Conservation (phyloP, 1,140 invertebrate genomes). For the Drosophila micromelanica region DNA sequence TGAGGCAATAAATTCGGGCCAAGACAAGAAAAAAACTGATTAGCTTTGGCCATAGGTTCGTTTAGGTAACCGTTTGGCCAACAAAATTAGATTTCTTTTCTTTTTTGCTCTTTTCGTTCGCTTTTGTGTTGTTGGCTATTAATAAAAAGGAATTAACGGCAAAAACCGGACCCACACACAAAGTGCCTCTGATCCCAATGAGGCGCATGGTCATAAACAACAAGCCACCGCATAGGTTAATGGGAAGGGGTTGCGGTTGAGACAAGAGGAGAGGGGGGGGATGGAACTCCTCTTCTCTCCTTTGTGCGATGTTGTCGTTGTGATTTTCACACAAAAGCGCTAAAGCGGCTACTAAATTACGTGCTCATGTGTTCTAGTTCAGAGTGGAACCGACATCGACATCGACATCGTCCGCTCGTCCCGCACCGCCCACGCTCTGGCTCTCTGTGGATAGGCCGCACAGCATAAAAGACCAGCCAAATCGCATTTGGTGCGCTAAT, state of each 20-base stretch:
- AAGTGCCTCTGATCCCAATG: slow-evolving; percentile 69
- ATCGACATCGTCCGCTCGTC: neutral
- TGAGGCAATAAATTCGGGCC: slow-evolving; percentile 21
- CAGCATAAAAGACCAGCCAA: slow-evolving; percentile 57
- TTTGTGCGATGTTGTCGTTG: slow-evolving; percentile 62
- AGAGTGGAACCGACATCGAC: too few species aligned
- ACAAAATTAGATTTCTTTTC: slow-evolving; percentile 55
- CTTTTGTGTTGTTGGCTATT: slow-evolving; percentile 69
- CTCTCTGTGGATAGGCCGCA: slow-evolving; percentile 32
- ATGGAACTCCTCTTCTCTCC: neutral
- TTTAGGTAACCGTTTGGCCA: slow-evolving; percentile 51
- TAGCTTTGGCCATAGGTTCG: slow-evolving; percentile 54
- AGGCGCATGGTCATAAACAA: slow-evolving; percentile 76
- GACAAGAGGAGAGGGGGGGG: neutral
- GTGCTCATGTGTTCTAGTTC: slow-evolving; percentile 81
- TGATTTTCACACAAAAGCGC: slow-evolving; percentile 82
- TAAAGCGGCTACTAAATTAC: slow-evolving; percentile 81
- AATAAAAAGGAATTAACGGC: slow-evolving; percentile 83
- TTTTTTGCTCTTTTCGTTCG: slow-evolving; percentile 14
- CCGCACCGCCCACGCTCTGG: slow-evolving; percentile 18
- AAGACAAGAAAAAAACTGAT: slow-evolving; percentile 56
- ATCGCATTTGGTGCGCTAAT: slow-evolving; percentile 80
- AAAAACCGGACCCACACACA: slow-evolving; percentile 74
- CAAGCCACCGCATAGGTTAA: slow-evolving; percentile 35
- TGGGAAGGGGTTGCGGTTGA: slow-evolving; percentile 2